These are phyloP conservation scores for Atlantisia rogersi DNA, from an alignment of 2,113 vertebrate genomes.

Conservation along the genomic window DNA sequence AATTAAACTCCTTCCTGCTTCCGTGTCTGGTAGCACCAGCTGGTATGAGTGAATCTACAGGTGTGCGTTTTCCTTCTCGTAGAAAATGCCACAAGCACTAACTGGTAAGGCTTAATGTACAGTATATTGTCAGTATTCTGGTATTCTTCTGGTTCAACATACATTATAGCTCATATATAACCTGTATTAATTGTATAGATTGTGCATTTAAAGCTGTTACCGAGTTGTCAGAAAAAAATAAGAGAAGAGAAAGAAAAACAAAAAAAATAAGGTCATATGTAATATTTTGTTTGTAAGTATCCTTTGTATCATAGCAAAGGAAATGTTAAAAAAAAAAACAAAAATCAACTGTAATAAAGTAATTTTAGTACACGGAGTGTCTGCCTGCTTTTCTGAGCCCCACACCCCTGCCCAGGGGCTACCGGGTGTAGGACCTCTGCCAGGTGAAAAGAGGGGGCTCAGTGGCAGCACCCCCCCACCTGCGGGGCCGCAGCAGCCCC, in stretches of 20 bases:
- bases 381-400: slow-evolving; percentile 39
- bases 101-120: slow-evolving; percentile 88
- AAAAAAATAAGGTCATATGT: slow-evolving; percentile 90
- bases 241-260: slow-evolving; percentile 78
- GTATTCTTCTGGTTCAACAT: slow-evolving; percentile 90
- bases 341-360: slow-evolving; percentile 99
- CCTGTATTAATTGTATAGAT: slow-evolving; percentile 99
- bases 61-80: slow-evolving; percentile 79
- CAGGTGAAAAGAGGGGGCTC: slow-evolving; percentile 72
- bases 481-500: slow-evolving; percentile 48
- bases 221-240: slow-evolving; percentile 89
- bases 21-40: slow-evolving; percentile 70
- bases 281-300: slow-evolving; percentile 99
- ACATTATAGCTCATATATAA: slow-evolving; percentile 96
- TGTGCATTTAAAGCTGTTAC: slow-evolving; percentile 94
- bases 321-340: slow-evolving; percentile 84
- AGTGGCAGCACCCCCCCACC: not conserved
- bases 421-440: slow-evolving; percentile 80
- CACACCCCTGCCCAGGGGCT: not conserved
- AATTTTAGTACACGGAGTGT: slow-evolving; percentile 93
- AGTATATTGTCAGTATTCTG: slow-evolving; percentile 96
- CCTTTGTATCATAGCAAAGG: slow-evolving; percentile 95
- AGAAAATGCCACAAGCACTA: slow-evolving; percentile 78
- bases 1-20: slow-evolving; percentile 60
- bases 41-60: slow-evolving; percentile 77